Base-by-base conservation (phyloP, 2,797 vertebrate genomes). In the Heterohyrax brucei region DNA sequence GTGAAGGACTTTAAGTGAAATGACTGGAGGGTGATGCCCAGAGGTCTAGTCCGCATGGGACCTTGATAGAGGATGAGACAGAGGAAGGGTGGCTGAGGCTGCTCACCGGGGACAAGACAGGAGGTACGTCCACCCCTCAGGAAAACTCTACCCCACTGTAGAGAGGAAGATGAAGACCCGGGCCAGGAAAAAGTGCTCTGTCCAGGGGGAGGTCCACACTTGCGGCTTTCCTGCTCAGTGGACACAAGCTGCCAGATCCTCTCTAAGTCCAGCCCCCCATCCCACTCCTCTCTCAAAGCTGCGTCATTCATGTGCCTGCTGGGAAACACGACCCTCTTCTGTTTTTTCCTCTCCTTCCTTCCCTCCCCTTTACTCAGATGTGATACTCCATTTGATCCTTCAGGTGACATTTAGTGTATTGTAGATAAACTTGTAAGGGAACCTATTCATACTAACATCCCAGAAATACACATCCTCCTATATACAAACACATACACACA, bases 341-440 rank as follows among this genome's bases (percentile, higher is more conserved):
- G 7, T 76, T 77, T 5, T n/a, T 61, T 24, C 46, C 46, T 39
- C 14, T 62, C 53, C 30, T 30, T 44, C 64, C n/a, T 8, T 4
- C 22, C 61, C 28, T 33, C 26, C 82, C 33, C 76, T 87, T 14
- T 26, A 89, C 26, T 50, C 66, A 86, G 26, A 89, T 91, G 91
- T 12, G 13, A 28, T 64, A 33, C 26, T 70, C 24, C 50, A 89
- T 93, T 83, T 19, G 46, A 68, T 10, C 33, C n/a, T 50, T 79
- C 33, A 84, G 5, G 6, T 68, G 72, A 10, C 59, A 87, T 84
- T 93, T 6, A 24, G 14, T 73, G 28, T 87, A 59, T 50, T 96
- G 86, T 59, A 78, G 59, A 28, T 76, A 87, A 81, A 87, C 80
- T 61, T 79, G 89, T 89, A 80, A 64, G 16, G 24, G 5, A 80